Base-by-base conservation (phyloP, 2,888 invertebrate species). In the Actias luna region DNA sequence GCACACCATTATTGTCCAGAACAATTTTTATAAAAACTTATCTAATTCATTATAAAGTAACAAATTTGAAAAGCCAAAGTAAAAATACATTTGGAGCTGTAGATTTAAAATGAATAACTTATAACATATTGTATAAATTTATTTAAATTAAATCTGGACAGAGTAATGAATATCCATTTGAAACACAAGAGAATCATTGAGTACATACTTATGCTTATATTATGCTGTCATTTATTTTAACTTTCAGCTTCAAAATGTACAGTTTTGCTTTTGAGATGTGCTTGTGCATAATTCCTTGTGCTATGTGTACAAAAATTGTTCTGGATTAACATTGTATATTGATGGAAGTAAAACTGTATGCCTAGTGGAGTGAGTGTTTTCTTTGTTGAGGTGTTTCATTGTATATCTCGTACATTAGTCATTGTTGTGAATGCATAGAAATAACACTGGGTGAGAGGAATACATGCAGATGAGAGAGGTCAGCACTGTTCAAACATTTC, bases 221-320 rank as follows among this genome's bases (percentile, higher is more conserved):
- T 62, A 61, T 50, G 62, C 69, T 67, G 59, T 22, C 66, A 69
- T 69, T 67, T 63, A 63, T 64, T 64, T 68, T 64, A 22, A 55
- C 52, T 55, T 55, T 29, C 27, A 52, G 64, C 60, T 61, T 62
- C 60, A 62, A 63, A 33, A 62, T 61, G 65, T 62, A 50, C 46
- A 8, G 25, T 25, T 63, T 58, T 57, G 64, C 63, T 68, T 74
- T 60, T 61, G 67, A 61, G 66, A 55, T 29, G 29, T 55, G 29
- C n/a, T 55, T 55, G 8, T 77, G 83, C 82, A 80, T 83, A 80
- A 78, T 81, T 81, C 80, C 79, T 81, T 80, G 73, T 72, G 70
- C 79, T 70, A 68, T 73, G 69, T 76, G 71, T 72, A 73, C 66
- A 83, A 89, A 89, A 89, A 90, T 89, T 88, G 90, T 91, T 91